Percentiles rank a stretch among this genome's conserved stretches.
These are phyloP conservation scores for Condylostylus longicornis DNA, from an alignment of 1,140 invertebrate genomes.

Conservation along the genomic window DNA sequence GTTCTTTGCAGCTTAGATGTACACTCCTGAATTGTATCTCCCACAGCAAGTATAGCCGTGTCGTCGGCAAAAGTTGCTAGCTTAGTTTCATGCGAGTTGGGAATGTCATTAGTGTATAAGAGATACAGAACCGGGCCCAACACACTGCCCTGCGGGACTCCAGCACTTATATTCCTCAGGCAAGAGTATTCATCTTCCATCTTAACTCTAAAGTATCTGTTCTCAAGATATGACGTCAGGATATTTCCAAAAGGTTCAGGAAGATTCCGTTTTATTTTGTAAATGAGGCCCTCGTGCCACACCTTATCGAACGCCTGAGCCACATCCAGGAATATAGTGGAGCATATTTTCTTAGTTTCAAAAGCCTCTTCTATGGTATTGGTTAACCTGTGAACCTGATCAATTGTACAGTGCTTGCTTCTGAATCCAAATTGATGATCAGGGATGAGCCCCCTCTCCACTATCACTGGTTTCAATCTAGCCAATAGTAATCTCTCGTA, in stretches of 20 bases:
- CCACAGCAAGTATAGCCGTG: too few relatives aligned
- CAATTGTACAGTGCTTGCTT: constrained; percentile 2
- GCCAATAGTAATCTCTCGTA: constrained; percentile 1
- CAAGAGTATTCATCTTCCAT: too few relatives aligned
- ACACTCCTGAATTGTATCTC: too few relatives aligned
- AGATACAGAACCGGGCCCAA: constrained; percentile 13
- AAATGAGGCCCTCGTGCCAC: too few relatives aligned
- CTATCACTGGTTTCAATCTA: constrained; percentile 1
- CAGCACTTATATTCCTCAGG: constrained; percentile 5
- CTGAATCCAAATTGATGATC: constrained; percentile 5
- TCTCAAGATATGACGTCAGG: too few relatives aligned
- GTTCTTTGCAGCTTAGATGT: too few relatives aligned
- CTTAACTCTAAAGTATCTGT: too few relatives aligned
- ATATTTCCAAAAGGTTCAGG: too few relatives aligned
- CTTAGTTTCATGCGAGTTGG: constrained; percentile 3
- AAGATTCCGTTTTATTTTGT: too few relatives aligned
- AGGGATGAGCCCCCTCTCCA: background rate
- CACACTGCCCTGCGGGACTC: constrained; percentile 12
- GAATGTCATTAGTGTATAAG: constrained; percentile 12
- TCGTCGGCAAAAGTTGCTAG: constrained; percentile 14
- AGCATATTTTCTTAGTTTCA: constrained; percentile 1
- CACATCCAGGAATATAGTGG: background rate
- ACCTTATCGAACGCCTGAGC: too few relatives aligned
- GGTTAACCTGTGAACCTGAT: constrained; percentile 2
- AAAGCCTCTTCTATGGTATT: constrained; percentile 1